Evolutionary conservation across 2,113 vertebrate genomes (phyloP).

Genomic region (Carassius auratus): DNA sequence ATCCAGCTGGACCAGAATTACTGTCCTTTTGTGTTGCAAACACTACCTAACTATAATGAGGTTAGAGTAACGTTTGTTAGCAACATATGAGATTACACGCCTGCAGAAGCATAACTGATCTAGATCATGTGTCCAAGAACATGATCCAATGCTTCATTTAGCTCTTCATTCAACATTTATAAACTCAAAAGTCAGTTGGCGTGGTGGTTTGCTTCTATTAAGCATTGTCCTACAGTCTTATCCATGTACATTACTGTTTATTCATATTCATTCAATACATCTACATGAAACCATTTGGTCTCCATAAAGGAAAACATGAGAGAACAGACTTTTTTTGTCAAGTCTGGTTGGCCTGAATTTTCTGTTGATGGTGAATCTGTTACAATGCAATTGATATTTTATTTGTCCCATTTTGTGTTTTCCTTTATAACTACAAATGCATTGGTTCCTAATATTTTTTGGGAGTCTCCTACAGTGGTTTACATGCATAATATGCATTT

Average conservation of each 20-base stretch:
- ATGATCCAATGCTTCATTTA: background rate
- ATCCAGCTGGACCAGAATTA: background rate
- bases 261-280: background rate
- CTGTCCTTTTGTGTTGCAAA: background rate
- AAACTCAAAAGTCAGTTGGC: background rate
- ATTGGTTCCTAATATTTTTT: background rate
- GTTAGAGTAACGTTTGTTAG: background rate
- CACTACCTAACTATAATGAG: background rate
- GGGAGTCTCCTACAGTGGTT: no score
- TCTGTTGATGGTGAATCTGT: no score
- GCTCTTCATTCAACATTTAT: background rate
- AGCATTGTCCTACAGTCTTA: background rate
- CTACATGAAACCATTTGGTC: background rate
- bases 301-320: background rate
- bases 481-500: no score
- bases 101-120: background rate
- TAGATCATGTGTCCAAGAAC: background rate
- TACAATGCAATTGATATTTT: no score
- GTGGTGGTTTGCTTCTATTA: background rate
- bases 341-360: background rate
- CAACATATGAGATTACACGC: background rate
- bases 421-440: background rate
- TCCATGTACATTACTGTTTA: background rate
- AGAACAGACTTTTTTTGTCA: background rate
- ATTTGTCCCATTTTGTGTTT: background rate